Evolutionary conservation across 2,888 invertebrate genomes (phyloP).

Genomic region (Blera fallax): DNA sequence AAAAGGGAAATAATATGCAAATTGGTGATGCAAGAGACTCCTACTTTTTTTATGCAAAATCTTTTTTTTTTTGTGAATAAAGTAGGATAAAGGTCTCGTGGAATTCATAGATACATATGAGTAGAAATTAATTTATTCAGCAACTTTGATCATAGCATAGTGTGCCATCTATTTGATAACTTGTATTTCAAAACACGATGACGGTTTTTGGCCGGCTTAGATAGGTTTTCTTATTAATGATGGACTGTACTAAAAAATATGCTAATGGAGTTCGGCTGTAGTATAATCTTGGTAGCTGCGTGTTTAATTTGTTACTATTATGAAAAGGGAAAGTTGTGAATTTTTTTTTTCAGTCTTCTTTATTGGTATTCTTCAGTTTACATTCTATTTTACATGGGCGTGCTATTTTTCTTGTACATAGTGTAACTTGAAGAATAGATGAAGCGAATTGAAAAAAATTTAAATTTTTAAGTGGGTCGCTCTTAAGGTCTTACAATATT

Average conservation of each 20-base stretch:
- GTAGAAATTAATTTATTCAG: not conserved
- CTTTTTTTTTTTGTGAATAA: not conserved
- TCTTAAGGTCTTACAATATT: not conserved
- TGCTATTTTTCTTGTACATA: not conserved
- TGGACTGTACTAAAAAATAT: not conserved
- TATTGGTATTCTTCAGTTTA: not conserved
- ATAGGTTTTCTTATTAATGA: constrained; percentile 6
- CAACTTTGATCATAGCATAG: not conserved
- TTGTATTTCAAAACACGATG: not conserved
- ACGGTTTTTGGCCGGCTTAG: not conserved
- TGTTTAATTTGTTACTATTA: constrained; percentile 20
- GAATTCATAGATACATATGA: not conserved
- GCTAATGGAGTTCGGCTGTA: constrained; percentile 4
- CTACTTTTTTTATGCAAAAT: constrained; percentile 6
- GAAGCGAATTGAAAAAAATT: too few relatives aligned
- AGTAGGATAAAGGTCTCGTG: not conserved
- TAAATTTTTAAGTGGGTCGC: not conserved
- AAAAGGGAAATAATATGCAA: constrained; percentile 5
- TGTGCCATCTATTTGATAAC: not conserved
- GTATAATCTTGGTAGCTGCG: not conserved
- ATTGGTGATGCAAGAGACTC: constrained; percentile 8
- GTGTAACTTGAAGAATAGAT: not conserved
- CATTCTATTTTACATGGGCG: not conserved
- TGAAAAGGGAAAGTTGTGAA: constrained; percentile 61
- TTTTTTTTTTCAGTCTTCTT: not conserved